Percentiles rank a stretch among this genome's conserved stretches.
Evolutionary conservation across 2,113 vertebrate species (phyloP).

Genomic region (Motacilla alba): DNA sequence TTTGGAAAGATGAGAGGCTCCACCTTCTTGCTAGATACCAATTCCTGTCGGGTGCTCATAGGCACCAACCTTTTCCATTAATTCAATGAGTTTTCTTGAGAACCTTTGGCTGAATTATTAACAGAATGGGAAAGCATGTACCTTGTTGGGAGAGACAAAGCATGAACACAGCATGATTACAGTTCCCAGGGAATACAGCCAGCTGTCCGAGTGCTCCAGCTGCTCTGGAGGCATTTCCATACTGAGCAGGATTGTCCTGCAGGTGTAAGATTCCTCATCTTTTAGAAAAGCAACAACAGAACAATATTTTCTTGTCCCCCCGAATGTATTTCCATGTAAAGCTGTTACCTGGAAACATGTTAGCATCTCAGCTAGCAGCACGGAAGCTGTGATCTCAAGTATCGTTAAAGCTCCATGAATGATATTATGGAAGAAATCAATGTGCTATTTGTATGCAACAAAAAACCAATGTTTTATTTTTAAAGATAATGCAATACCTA

Average conservation of each 20-base stretch:
- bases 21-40: slow-evolving; percentile 60
- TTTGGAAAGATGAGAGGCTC: slow-evolving; percentile 55
- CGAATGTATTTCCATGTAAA: slow-evolving; percentile 52
- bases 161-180: neutral
- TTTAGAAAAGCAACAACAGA: neutral
- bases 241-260: slow-evolving; percentile 54
- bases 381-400: slow-evolving; percentile 30
- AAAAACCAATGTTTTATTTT: neutral
- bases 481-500: neutral
- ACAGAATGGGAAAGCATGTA: slow-evolving; percentile 20
- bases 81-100: slow-evolving; percentile 35
- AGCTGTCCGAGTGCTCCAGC: neutral
- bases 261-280: slow-evolving; percentile 54
- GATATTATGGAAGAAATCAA: slow-evolving; percentile 30
- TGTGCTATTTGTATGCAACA: slow-evolving; percentile 26
- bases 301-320: slow-evolving; percentile 44
- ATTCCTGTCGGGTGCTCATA: slow-evolving; percentile 25
- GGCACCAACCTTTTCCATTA: slow-evolving; percentile 20
- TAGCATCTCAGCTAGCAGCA: slow-evolving; percentile 51
- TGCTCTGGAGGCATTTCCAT: neutral
- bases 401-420: slow-evolving; percentile 27
- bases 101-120: slow-evolving; percentile 41
- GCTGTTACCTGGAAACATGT: slow-evolving; percentile 51
- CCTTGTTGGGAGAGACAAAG: neutral
- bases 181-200: neutral